These are phyloP conservation scores for Eulacestoma nigropectus DNA, from an alignment of 2,113 vertebrate species.

Conservation along the genomic window DNA sequence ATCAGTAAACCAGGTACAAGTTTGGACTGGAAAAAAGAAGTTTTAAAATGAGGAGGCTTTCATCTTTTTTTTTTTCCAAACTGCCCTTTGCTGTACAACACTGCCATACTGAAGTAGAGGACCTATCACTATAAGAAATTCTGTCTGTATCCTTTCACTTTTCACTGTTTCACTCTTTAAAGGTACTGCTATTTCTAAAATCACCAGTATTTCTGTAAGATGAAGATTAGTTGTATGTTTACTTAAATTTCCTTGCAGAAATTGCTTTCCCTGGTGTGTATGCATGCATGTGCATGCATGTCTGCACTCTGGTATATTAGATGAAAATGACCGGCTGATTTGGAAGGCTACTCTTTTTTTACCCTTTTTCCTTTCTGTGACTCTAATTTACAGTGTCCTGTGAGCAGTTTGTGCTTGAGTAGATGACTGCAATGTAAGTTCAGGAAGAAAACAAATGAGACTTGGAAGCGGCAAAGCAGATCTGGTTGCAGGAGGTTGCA, in stretches of 20 bases:
- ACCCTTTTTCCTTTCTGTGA: background rate
- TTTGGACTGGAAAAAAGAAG: background rate
- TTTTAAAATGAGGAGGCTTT: background rate
- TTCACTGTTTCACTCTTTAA: background rate
- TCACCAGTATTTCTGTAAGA: background rate
- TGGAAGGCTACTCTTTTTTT: background rate
- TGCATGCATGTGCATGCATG: background rate
- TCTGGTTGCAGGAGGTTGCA: background rate
- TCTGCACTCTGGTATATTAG: background rate
- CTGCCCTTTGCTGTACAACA: background rate
- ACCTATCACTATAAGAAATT: background rate
- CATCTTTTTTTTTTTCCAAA: background rate
- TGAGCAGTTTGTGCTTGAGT: background rate
- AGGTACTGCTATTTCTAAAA: background rate
- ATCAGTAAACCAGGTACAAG: background rate
- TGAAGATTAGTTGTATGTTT: background rate
- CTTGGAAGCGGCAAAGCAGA: background rate
- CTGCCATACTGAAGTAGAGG: background rate
- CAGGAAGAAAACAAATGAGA: slow-evolving; percentile 29
- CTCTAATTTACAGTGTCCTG: background rate
- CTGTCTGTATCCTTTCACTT: background rate
- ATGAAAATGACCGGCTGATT: background rate
- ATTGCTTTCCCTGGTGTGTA: background rate
- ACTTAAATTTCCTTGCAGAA: background rate
- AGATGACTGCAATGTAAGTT: slow-evolving; percentile 9